These are phyloP conservation scores for Caenorhabditis becei DNA, from an alignment of 2,888 invertebrate species.

Conservation along the genomic window DNA sequence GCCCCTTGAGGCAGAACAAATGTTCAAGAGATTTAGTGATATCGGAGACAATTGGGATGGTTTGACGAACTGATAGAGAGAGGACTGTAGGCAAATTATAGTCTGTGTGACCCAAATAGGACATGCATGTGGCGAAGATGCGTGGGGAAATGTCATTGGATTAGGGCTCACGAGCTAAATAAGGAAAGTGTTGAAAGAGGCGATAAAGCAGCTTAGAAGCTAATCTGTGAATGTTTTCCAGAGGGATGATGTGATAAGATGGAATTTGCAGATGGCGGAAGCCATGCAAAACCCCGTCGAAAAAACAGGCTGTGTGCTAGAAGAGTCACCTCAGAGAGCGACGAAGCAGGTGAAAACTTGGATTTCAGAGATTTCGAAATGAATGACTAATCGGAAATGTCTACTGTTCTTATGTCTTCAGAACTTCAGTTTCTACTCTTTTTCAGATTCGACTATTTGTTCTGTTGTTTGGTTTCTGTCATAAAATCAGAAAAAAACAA, in stretches of 20 bases:
- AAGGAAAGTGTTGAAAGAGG: constrained; percentile 16
- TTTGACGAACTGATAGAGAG: constrained; percentile 26
- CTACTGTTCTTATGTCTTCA: not conserved
- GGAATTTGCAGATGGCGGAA: constrained; percentile 28
- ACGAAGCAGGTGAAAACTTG: constrained; percentile 19
- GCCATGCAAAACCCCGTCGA: constrained; percentile 34
- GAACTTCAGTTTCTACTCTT: constrained; percentile 4
- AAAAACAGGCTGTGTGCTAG: constrained; percentile 12
- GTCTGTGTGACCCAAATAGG: constrained; percentile 33
- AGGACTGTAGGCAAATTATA: constrained; percentile 19
- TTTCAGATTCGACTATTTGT: not conserved
- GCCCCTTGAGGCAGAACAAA: constrained; percentile 18
- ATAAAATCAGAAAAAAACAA: constrained; percentile 30
- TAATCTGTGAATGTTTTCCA: constrained; percentile 14
- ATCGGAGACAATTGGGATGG: constrained; percentile 27
- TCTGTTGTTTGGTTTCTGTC: constrained; percentile 16
- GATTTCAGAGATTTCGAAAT: constrained; percentile 14
- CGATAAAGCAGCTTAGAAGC: constrained; percentile 11
- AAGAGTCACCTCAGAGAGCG: constrained; percentile 13
- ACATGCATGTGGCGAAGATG: constrained; percentile 35
- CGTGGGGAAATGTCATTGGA: constrained; percentile 40
- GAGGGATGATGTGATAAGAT: constrained; percentile 11
- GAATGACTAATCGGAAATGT: not conserved
- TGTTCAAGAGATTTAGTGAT: constrained; percentile 47
- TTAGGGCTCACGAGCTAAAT: constrained; percentile 28